Evolutionary conservation across 2,888 invertebrate species (phyloP), one percentile per base, ranked within the genome.

Genomic region (Malacosoma neustria): DNA sequence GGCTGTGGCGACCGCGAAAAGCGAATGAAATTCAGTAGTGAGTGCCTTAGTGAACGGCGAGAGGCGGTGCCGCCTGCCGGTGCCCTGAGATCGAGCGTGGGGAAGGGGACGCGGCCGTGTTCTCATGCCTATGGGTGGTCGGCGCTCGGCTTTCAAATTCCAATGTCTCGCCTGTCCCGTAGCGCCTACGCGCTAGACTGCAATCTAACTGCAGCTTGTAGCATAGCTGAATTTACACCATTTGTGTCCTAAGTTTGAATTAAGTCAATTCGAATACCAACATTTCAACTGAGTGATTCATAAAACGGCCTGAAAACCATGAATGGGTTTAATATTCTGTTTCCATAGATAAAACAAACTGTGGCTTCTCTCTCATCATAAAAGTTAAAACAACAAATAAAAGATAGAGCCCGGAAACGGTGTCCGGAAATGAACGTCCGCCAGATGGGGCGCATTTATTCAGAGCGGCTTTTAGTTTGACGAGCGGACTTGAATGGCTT

Each of bases 81-180:
- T 72, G 77, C 72, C 69, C 67, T 61, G 61, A 61, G 61, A 58
- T 63, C 57, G 58, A 58, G 69, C 76, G 81, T 81, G 82, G 80
- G 82, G 81, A 80, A 79, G 74, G 80, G 79, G 72, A 71, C 72
- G 71, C 64, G 67, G 70, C 71, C 71, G 59, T 63, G 84, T 82
- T 85, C 84, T 81, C 84, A 82, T 77, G 84, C 74, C 80, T 79
- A 73, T 81, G 84, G 84, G 84, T 82, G 84, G 84, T 82, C 84
- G 73, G 67, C 72, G 81, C 76, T 76, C 76, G 76, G 81, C 84
- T 79, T 82, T 82, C 82, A 70, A 84, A 85, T 85, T 85, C 85
- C 84, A 76, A 75, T 73, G 77, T 72, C 72, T 77, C 70, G 77
- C 74, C 72, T 71, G 73, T 72, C 74, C 72, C 70, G 73, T 72